These are phyloP conservation scores for Elegia similella DNA, from an alignment of 2,888 invertebrate genomes.

Conservation along the genomic window DNA sequence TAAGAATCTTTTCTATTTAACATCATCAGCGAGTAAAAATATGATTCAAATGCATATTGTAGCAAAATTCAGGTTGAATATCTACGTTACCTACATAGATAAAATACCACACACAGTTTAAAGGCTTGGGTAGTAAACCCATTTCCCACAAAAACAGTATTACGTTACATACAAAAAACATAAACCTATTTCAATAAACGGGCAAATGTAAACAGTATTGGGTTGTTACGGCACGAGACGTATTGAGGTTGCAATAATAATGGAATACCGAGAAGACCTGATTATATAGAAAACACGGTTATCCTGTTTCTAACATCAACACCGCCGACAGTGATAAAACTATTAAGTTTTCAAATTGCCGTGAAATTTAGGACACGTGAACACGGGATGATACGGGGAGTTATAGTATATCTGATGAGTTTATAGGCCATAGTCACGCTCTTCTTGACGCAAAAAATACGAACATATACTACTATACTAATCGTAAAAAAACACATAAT, in stretches of 20 bases:
- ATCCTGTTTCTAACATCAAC: slow-evolving; percentile 41
- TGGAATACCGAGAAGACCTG: slow-evolving; percentile 51
- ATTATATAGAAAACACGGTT: slow-evolving; percentile 63
- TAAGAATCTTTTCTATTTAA: too few relatives aligned
- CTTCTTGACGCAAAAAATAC: background rate
- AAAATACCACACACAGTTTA: slow-evolving; percentile 1
- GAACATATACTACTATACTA: background rate
- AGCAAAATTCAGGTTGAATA: too few relatives aligned
- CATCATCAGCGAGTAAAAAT: too few relatives aligned
- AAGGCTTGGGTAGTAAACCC: slow-evolving; percentile 8
- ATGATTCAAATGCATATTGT: too few relatives aligned
- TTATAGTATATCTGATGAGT: background rate
- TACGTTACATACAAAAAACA: slow-evolving; percentile 15
- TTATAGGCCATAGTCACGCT: background rate
- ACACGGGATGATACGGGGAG: background rate
- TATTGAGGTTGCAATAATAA: slow-evolving; percentile 56
- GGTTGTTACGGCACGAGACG: slow-evolving; percentile 22
- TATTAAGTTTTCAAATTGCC: slow-evolving; percentile 22
- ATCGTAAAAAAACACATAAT: too few relatives aligned
- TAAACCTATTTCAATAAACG: slow-evolving; percentile 18
- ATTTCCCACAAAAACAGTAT: slow-evolving; percentile 11
- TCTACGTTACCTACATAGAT: background rate
- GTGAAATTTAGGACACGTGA: slow-evolving; percentile 18
- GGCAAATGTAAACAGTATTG: slow-evolving; percentile 14
- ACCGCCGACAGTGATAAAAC: slow-evolving; percentile 23